Base-by-base conservation (phyloP, 2,113 vertebrate species). In the Archocentrus centrarchus region DNA sequence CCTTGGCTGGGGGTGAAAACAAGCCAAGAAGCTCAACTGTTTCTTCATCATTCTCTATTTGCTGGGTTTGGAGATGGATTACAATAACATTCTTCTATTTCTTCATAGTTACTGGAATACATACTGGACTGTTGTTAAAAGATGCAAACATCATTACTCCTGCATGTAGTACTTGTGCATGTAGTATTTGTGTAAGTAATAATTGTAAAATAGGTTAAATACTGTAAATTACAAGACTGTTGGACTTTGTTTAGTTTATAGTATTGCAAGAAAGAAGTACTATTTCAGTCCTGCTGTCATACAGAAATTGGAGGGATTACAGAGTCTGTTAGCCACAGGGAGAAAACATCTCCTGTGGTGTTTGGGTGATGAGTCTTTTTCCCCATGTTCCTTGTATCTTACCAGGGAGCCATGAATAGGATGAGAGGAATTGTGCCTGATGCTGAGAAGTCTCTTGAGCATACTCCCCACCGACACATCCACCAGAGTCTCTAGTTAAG, bases 41-140 rank as follows among this genome's bases (percentile, higher is more conserved):
- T 80, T 84, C 78, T 80, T 84, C 87, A 35, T 75, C 79, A 70
- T 66, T 27, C 41, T 83, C 75, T 9, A 76, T 83, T 82, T 55
- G 7, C 64, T 14, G 53, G 80, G 59, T 18, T 64, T 59, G 17
- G 44, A 88, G 70, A 89, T 85, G 39, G 57, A 85, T 86, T 88
- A 59, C 79, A 22, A 20, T 84, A 59, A 81, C 80, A 79, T 90
- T 85, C 62, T 90, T 73, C 62, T 14, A 85, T 86, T 80, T 83
- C 62, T 79, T 82, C 77, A 64, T 75, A 85, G 83, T 85, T 83
- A 83, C 70, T 37, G 32, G 47, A 73, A 30, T 79, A 81, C 80
- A 63, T 44, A 14, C 62, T 61, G 58, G 44, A 15, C 50, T 73
- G 58, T 58, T 83, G 75, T 70, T 32, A 7, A 4, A 47, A 47